These are phyloP conservation scores for Drosophila pseudotalamancana DNA, from an alignment of 2,888 invertebrate species.

Conservation along the genomic window DNA sequence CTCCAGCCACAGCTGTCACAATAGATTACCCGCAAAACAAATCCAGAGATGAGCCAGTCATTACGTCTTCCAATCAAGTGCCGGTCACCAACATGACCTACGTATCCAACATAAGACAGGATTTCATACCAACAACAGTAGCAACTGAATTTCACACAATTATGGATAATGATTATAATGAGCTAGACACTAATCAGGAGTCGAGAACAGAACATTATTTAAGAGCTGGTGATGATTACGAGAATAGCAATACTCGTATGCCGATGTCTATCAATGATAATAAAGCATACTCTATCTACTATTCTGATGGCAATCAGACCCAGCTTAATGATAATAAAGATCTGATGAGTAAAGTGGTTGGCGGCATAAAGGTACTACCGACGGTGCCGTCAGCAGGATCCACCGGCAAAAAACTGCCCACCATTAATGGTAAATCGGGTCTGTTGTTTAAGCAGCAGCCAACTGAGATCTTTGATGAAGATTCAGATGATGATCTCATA, in stretches of 20 bases:
- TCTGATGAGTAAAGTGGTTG: background rate
- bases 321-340: constrained; percentile 21
- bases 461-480: constrained; percentile 82
- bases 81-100: background rate
- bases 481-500: constrained; percentile 52
- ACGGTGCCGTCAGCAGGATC: constrained; percentile 77
- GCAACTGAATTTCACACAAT: background rate
- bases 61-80: constrained; percentile 10
- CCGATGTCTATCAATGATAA: constrained; percentile 31
- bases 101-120: background rate
- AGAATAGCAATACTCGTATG: constrained; percentile 70
- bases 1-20: constrained; percentile 16
- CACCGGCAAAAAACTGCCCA: constrained; percentile 83
- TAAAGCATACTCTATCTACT: constrained; percentile 44
- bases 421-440: constrained; percentile 81
- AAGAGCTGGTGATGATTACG: constrained; percentile 67
- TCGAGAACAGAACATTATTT: constrained; percentile 41
- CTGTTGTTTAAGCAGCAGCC: constrained; percentile 82
- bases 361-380: constrained; percentile 64
- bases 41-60: constrained; percentile 1
- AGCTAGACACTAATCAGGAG: constrained; percentile 40
- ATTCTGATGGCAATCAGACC: constrained; percentile 59
- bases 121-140: background rate
- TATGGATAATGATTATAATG: constrained; percentile 39
- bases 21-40: constrained; percentile 11